Percentiles rank a stretch among this genome's conserved stretches.
These are phyloP conservation scores for Atrichornis clamosus DNA, from an alignment of 2,113 vertebrate species.

Conservation along the genomic window DNA sequence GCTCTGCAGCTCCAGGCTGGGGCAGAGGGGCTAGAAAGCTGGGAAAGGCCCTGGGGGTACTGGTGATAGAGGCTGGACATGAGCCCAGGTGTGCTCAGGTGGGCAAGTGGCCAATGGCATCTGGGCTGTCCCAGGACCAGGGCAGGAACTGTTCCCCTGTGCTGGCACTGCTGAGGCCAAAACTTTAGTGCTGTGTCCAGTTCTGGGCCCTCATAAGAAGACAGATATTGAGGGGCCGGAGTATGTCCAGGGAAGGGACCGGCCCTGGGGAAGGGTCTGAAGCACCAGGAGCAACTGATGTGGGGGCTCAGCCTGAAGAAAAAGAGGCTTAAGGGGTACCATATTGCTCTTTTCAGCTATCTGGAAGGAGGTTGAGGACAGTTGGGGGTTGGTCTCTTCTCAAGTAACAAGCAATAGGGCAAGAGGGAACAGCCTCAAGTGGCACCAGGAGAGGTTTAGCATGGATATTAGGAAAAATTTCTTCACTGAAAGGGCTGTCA, in stretches of 20 bases:
- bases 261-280: background rate
- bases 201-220: background rate
- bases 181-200: fast-evolving
- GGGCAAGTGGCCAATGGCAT: background rate
- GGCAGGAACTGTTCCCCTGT: background rate
- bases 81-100: background rate
- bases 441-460: background rate
- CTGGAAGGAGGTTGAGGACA: background rate
- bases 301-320: background rate
- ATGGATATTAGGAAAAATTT: background rate
- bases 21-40: background rate
- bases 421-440: background rate
- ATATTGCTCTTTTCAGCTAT: fast-evolving
- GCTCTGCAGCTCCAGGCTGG: background rate
- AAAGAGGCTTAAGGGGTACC: background rate
- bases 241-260: fast-evolving
- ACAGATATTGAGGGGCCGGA: background rate
- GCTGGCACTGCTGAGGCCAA: background rate
- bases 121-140: background rate
- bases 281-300: fast-evolving
- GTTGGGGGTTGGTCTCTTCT: fast-evolving
- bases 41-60: background rate
- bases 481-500: background rate
- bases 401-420: fast-evolving
- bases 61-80: background rate